Conservation (phyloP, 1,140 invertebrate genomes). For the Trichonephila clavipes region DNA sequence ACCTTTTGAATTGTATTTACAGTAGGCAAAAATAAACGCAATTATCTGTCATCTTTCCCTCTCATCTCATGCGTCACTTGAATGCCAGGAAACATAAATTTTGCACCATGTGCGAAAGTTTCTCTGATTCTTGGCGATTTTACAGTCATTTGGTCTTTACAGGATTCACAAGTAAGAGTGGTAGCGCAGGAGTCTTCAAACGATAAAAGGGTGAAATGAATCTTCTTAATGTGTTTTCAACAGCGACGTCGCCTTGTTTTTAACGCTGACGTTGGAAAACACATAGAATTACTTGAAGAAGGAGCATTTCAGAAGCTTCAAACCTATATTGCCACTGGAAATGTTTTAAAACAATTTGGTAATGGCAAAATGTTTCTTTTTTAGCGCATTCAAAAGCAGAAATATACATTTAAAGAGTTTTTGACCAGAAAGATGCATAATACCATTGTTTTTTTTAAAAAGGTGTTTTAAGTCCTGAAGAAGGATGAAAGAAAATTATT, state of each 20-base stretch:
- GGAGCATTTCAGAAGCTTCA: too few relatives aligned
- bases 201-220: conserved; percentile 17
- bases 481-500: too few relatives aligned
- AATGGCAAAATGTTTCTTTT: background rate
- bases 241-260: background rate
- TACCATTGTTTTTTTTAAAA: too few relatives aligned
- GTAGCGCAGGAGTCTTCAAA: background rate
- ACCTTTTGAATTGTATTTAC: conserved; percentile 6
- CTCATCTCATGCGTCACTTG: background rate
- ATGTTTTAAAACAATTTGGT: background rate
- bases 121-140: conserved; percentile 19
- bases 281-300: too few relatives aligned
- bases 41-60: conserved; percentile 9
- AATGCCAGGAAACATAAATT: conserved; percentile 23
- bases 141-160: conserved; percentile 15
- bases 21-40: conserved; percentile 34
- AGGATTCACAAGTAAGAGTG: background rate
- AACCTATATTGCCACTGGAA: background rate
- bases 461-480: too few relatives aligned
- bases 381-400: background rate
- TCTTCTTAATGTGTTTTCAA: background rate
- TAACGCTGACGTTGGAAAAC: background rate
- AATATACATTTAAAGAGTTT: background rate
- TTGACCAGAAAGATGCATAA: background rate
- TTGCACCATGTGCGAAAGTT: background rate